phyloP scores from a whole-genome alignment of 2,797 vertebrate genomes.

The Syndactyla subalaris region DNA sequence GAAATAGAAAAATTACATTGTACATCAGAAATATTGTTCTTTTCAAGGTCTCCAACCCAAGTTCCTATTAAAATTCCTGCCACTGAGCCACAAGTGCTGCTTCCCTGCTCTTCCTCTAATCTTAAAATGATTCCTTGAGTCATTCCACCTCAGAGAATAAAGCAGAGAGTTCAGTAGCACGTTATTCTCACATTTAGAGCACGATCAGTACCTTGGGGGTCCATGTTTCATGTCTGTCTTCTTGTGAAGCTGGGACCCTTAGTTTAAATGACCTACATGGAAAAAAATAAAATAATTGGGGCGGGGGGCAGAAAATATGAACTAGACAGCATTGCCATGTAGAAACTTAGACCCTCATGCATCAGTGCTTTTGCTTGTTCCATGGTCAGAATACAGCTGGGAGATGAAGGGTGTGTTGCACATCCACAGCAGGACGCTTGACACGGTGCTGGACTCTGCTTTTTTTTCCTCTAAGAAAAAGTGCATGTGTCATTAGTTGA shows the following conservation, averaged over 20 bases:
- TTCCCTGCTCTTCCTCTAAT: not conserved
- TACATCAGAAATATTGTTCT: not conserved
- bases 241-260: not conserved
- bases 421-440: not conserved
- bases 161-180: not conserved
- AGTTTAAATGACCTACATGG: not conserved
- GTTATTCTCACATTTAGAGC: not conserved
- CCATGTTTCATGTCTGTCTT: not conserved
- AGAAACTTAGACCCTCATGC: not conserved
- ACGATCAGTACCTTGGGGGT: not conserved
- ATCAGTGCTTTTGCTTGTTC: not conserved
- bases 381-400: not conserved
- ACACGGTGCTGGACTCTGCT: fast-evolving
- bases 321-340: not conserved
- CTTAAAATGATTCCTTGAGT: not conserved
- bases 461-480: not conserved
- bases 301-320: not conserved
- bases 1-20: not conserved
- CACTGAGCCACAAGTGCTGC: not conserved
- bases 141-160: not conserved
- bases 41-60: slow-evolving; percentile 4
- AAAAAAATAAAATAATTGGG: not conserved
- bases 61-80: not conserved
- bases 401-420: not conserved
- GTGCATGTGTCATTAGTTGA: not conserved